These are phyloP conservation scores for Liolophura sinensis DNA, from an alignment of 1,140 invertebrate species.

Conservation along the genomic window DNA sequence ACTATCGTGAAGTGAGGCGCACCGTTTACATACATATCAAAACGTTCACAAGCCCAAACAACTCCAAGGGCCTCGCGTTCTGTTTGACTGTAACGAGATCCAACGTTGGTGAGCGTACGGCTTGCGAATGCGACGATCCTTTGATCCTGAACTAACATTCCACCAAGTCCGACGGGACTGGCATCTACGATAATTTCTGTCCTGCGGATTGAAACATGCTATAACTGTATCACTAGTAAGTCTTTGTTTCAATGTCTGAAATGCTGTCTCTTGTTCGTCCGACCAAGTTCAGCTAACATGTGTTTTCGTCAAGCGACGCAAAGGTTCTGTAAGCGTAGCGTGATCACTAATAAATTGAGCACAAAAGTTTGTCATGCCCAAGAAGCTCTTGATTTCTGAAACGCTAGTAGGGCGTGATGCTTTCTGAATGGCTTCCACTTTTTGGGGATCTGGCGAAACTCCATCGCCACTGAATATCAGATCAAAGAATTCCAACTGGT, in stretches of 20 bases:
- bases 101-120: constrained; percentile 8
- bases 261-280: constrained; percentile 8
- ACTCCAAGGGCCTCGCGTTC: constrained; percentile 15
- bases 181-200: constrained; percentile 17
- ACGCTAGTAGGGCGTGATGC: not conserved
- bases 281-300: constrained; percentile 10
- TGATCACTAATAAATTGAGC: constrained; percentile 14
- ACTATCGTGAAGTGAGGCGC: not conserved
- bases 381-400: too few species aligned
- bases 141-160: constrained; percentile 14
- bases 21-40: constrained; percentile 6
- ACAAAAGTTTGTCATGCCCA: too few species aligned
- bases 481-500: not conserved
- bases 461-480: not conserved
- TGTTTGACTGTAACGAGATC: constrained; percentile 21
- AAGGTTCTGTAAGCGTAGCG: constrained; percentile 7
- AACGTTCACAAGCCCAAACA: constrained; percentile 7
- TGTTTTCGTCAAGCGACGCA: constrained; percentile 7
- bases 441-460: not conserved
- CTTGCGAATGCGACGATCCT: constrained; percentile 12
- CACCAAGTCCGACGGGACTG: constrained; percentile 11
- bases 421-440: constrained; percentile 2
- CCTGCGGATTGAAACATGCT: constrained; percentile 12
- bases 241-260: constrained; percentile 9
- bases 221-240: constrained; percentile 1